Evolutionary conservation across 2,113 vertebrate genomes (phyloP), one percentile per base, ranked within the genome.

Genomic region (Aspiorhynchus laticeps): DNA sequence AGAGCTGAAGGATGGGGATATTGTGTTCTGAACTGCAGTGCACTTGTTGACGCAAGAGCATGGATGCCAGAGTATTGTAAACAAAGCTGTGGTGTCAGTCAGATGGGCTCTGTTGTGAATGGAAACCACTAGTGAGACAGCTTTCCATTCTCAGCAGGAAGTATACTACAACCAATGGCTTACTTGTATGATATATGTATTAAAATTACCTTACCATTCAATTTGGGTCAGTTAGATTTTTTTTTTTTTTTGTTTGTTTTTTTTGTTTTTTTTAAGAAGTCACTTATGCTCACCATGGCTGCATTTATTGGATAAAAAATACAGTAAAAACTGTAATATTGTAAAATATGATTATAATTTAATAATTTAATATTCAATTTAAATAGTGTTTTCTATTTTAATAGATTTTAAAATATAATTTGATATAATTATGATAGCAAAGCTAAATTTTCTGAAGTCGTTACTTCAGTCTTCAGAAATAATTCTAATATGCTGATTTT

Each of bases 1-100:
- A n/a, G 17, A 84, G 28, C 67, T 84, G 51, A 38, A 59, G 67
- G 28, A 74, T 73, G 28, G 31, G 41, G 33, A 73, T 71, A 38
- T 74, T 84, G 67, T 84, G 67, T 74, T 74, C 82, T 84, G 67
- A 56, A 56, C 69, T 26, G 10, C 48, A 26, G 5, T 38, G 24
- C 21, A 56, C 19, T 84, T 84, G 82, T 84, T 74, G 43, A 67
- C 19, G 17, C 15, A 69, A 83, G 63, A 83, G 28, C 43, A 24
- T 6, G 36, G 78, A 61, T 38, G 80, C 59, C 38, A 67, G 65
- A 84, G 82, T 51, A 84, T 36, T 73, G 48, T 74, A 74, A 84
- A 84, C 48, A 84, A 19, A 31, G 67, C 67, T 84, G 48, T 84
- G 28, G 31, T 61, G 74, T 28, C n/a, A 43, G 74, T 56, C 51